A percentile compares a stretch with the other conserved stretches of the same genome.
These are phyloP conservation scores for Drosophila monieri DNA, from an alignment of 2,888 invertebrate genomes.

Conservation along the genomic window DNA sequence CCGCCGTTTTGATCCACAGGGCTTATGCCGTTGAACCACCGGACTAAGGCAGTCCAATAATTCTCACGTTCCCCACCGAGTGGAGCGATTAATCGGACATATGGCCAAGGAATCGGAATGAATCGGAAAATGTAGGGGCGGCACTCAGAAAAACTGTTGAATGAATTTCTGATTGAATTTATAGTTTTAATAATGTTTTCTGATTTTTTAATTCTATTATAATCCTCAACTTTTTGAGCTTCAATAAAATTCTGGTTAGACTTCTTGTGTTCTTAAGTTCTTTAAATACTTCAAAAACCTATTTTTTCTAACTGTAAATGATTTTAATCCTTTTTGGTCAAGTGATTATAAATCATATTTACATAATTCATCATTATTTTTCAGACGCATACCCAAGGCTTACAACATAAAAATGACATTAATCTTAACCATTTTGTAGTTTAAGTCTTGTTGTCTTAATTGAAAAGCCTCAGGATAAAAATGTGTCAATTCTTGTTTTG, in stretches of 20 bases:
- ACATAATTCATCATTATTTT: neutral
- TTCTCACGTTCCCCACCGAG: conserved; percentile 69
- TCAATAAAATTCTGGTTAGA: too few species aligned
- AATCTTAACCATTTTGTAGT: neutral
- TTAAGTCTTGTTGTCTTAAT: neutral
- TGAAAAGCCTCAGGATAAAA: neutral
- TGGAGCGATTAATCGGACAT: conserved; percentile 55
- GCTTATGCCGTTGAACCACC: conserved; percentile 74
- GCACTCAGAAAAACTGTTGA: conserved; percentile 15
- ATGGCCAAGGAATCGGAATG: conserved; percentile 33
- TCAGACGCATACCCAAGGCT: neutral
- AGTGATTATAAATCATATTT: neutral
- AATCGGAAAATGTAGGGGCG: conserved; percentile 9
- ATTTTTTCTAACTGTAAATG: neutral
- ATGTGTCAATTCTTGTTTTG: neutral
- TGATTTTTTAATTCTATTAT: too few species aligned
- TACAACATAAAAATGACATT: neutral
- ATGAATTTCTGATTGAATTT: too few species aligned
- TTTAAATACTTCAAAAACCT: neutral
- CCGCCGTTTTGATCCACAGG: conserved; percentile 67
- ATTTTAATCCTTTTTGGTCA: neutral
- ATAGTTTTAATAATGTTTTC: too few species aligned
- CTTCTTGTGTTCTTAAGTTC: neutral
- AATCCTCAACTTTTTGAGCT: too few species aligned
- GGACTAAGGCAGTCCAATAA: conserved; percentile 74